Evolutionary conservation across 2,113 vertebrate species (phyloP).

Genomic region (Ibidorhyncha struthersii): DNA sequence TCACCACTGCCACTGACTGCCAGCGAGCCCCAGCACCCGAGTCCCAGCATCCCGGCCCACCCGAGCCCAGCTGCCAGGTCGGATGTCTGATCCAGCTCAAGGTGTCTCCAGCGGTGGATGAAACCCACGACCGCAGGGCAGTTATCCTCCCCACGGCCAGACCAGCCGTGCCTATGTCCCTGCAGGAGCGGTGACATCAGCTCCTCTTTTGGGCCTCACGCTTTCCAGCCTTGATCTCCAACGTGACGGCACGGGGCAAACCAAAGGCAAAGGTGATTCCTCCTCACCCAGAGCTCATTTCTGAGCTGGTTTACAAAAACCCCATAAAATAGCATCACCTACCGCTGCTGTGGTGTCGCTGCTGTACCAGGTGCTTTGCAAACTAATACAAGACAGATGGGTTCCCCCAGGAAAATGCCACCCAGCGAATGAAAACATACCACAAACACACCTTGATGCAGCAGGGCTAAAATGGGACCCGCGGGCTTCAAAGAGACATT

Average conservation of each 20-base stretch:
- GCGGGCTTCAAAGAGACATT: not conserved
- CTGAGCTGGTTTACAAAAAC: not conserved
- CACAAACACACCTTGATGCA: not conserved
- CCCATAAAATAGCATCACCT: not conserved
- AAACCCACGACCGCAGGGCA: accelerated
- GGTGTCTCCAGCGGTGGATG: accelerated
- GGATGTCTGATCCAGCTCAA: not conserved
- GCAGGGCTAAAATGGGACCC: not conserved
- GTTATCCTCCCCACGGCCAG: not conserved
- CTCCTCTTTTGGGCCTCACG: no score
- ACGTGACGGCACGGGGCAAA: accelerated
- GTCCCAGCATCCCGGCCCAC: not conserved
- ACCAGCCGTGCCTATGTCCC: not conserved
- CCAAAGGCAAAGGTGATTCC: not conserved
- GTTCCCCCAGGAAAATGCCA: not conserved
- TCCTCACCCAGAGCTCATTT: not conserved
- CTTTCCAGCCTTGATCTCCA: accelerated
- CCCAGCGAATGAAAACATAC: not conserved
- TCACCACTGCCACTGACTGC: not conserved
- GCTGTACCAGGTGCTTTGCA: not conserved
- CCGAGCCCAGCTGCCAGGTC: accelerated
- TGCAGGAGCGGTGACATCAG: not conserved
- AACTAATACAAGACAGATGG: not conserved
- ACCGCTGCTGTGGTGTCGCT: accelerated
- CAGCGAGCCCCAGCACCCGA: not conserved